Evolutionary conservation across 2,797 vertebrate genomes (phyloP), one percentile per base, ranked within the genome.

Genomic region (Cirrhinus mrigala): DNA sequence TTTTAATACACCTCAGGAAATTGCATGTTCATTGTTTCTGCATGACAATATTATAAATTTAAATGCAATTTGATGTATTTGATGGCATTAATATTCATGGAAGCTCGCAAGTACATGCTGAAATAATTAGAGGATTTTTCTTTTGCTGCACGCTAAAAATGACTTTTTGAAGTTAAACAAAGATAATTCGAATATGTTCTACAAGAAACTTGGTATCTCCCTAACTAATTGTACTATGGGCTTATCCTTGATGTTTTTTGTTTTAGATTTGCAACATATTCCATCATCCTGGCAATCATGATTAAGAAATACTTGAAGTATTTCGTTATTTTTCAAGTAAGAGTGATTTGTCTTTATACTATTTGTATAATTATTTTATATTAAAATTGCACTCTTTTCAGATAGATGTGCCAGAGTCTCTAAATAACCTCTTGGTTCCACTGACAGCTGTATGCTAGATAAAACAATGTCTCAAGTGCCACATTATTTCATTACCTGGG

Each of bases 381-480:
- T 58, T 58, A 58, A 44, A 60, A 60, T 16, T 78, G 1, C 22
- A 60, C 54, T 18, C 50, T 54, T 11, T 56, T 37, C 37, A 44
- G 54, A 60, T 27, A 27, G 33, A 78, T 24, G 5, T 69, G 18
- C 33, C 33, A 40, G 14, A 64, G 24, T 14, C 15, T 56, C 27
- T 76, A 76, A 76, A 56, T 76, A n/a, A 78, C 20, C 33, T 44
- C 14, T 44, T 77, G 12, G 22, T 0, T 44, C 29, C 16, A 37
- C 29, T 76, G 52, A 56, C 11, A 60, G 29, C 33, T 60, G 54
- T 20, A 40, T 44, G 54, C 20, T 44, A 77, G 54, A 58, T 33
- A 76, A n/a, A 76, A 56, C 74, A 77, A 58, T 58, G 52, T 77
- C 52, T 58, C 52, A 77, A 77, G 52, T 77, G 52, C 12, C 12